Evolutionary conservation across 2,113 vertebrate genomes (phyloP).

Genomic region (Epinephelus fuscoguttatus): DNA sequence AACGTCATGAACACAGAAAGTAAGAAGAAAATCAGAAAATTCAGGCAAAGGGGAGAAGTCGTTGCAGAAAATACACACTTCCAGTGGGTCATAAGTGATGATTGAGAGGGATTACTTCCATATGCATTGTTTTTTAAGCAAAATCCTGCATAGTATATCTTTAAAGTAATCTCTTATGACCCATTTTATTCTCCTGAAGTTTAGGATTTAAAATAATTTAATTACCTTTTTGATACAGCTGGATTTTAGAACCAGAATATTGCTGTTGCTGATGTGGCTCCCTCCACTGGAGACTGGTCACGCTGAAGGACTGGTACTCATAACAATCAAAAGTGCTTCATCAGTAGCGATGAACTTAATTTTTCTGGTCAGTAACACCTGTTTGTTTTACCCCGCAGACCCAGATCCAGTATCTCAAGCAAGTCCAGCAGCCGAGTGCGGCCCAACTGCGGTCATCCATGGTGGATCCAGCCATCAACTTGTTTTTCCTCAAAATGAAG

Average conservation of each 20-base stretch:
- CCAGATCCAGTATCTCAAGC: slow-evolving; percentile 99
- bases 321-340: not conserved
- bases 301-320: not conserved
- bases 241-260: not conserved
- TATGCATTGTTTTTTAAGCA: too few relatives aligned
- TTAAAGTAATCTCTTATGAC: not conserved
- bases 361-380: slow-evolving; percentile 62
- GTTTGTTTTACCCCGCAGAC: slow-evolving; percentile 88
- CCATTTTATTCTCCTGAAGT: not conserved
- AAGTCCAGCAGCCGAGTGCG: slow-evolving; percentile 98
- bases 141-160: too few relatives aligned
- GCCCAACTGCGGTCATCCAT: slow-evolving; percentile 99
- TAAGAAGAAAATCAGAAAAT: too few relatives aligned
- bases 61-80: too few relatives aligned
- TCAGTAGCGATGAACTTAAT: not conserved
- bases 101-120: too few relatives aligned
- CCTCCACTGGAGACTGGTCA: not conserved
- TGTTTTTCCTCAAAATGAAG: slow-evolving; percentile 99
- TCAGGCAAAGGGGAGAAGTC: too few relatives aligned
- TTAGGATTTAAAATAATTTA: not conserved
- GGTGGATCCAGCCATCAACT: slow-evolving; percentile 99
- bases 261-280: not conserved
- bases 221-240: not conserved
- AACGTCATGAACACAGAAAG: too few relatives aligned
- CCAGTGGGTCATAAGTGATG: too few relatives aligned